Percentiles rank a stretch among this genome's conserved stretches.
Conservation (phyloP, 2,888 invertebrate genomes). For the Andrena minutula region DNA sequence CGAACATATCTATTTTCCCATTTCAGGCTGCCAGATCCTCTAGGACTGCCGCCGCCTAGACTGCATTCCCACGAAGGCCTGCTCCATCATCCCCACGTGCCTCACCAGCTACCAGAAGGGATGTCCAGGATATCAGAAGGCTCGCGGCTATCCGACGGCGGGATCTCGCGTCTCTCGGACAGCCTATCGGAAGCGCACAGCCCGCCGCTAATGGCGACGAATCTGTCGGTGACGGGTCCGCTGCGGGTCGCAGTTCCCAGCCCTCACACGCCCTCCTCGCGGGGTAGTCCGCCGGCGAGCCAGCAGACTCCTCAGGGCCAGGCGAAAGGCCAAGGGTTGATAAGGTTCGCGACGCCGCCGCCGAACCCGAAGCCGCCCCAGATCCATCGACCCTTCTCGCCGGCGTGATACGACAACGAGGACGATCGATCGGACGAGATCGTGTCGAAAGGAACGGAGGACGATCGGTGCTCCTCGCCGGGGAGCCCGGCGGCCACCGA, state of each 20-base stretch:
- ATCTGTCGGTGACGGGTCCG: constrained; percentile 83
- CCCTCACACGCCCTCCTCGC: constrained; percentile 84
- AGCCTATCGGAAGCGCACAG: constrained; percentile 84
- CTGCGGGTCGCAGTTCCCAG: constrained; percentile 83
- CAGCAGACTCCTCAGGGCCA: constrained; percentile 78
- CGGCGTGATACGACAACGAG: constrained; percentile 82
- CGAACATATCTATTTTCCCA: not conserved
- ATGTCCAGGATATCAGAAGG: constrained; percentile 83
- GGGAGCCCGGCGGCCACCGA: constrained; percentile 27
- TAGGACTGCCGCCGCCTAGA: constrained; percentile 81
- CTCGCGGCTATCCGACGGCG: constrained; percentile 82
- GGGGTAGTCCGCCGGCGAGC: constrained; percentile 81
- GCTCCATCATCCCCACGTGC: constrained; percentile 80
- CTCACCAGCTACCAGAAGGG: constrained; percentile 79
- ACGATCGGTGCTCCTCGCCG: constrained; percentile 28
- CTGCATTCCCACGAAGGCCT: constrained; percentile 82
- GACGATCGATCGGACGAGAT: constrained; percentile 34
- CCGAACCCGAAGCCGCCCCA: constrained; percentile 83
- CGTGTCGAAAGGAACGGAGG: constrained; percentile 12
- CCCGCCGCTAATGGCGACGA: constrained; percentile 83
- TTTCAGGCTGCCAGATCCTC: constrained; percentile 82
- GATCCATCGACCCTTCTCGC: constrained; percentile 84
- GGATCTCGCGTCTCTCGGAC: constrained; percentile 82
- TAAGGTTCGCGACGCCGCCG: constrained; percentile 82
- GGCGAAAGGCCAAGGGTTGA: constrained; percentile 77